phyloP scores from a whole-genome alignment of 1,140 invertebrate species.

The Lamellibrachia luymesi region DNA sequence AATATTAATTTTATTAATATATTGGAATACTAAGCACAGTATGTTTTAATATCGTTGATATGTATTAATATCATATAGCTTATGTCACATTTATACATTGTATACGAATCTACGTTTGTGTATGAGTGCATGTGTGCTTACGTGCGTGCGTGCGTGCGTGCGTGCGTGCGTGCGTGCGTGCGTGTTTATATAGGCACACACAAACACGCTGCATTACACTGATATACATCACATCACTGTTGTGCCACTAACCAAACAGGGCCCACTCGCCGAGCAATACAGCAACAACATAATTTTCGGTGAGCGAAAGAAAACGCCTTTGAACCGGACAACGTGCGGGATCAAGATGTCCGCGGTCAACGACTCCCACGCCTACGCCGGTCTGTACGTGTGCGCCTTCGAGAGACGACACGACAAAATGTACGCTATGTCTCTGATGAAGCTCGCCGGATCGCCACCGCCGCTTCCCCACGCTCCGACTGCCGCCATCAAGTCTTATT shows the following conservation, averaged over 20 bases:
- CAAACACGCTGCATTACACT: not conserved
- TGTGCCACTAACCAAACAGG: not conserved
- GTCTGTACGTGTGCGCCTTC: not conserved
- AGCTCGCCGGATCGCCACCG: not conserved
- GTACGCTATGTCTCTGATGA: not conserved
- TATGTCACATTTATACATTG: not conserved
- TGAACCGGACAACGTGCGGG: not conserved
- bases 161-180: no score
- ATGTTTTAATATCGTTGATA: no score
- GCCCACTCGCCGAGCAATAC: not conserved
- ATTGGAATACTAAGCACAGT: no score
- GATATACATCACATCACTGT: not conserved
- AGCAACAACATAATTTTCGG: not conserved
- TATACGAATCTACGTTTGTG: not conserved
- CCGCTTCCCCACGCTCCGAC: not conserved
- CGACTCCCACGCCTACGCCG: not conserved
- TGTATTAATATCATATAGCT: no score
- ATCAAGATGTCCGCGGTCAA: not conserved
- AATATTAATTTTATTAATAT: no score
- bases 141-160: no score
- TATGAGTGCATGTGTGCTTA: not conserved
- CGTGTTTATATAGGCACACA: not conserved
- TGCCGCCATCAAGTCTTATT: not conserved
- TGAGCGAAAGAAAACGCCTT: not conserved
- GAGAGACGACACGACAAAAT: not conserved